A percentile compares a stretch with the other conserved stretches of the same genome.
Conservation (phyloP, 2,888 invertebrate species). For the Lithodes maja region DNA sequence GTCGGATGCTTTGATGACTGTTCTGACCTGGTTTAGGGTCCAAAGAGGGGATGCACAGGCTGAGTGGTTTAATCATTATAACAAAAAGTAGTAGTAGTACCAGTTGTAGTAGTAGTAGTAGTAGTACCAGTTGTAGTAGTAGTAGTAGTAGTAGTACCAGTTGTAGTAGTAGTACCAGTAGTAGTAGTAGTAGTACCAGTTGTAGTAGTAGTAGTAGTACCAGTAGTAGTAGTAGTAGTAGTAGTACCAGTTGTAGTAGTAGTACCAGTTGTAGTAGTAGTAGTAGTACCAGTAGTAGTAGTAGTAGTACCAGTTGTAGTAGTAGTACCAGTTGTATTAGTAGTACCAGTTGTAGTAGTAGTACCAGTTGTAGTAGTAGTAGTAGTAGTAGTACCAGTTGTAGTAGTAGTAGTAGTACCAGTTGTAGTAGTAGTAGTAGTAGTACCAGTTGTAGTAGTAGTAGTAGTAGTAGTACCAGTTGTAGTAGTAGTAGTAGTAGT, state of each 20-base stretch:
- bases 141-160: conserved; percentile 26
- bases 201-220: conserved; percentile 24
- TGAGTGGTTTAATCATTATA: neutral
- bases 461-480: conserved; percentile 20
- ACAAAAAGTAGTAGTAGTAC: conserved; percentile 15
- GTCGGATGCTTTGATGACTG: no score
- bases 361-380: conserved; percentile 24
- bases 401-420: neutral
- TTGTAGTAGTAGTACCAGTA: conserved; percentile 24
- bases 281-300: conserved; percentile 21
- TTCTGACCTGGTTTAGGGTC: no score
- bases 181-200: conserved; percentile 26
- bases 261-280: conserved; percentile 24
- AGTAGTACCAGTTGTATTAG: no score
- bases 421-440: neutral
- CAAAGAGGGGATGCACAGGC: no score
- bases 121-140: conserved; percentile 23
- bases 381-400: conserved; percentile 9
- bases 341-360: neutral
- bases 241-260: conserved; percentile 24
- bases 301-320: no score
- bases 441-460: neutral
- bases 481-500: conserved; percentile 27
- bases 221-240: conserved; percentile 29
- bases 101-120: conserved; percentile 24